Evolutionary conservation across 2,113 vertebrate genomes (phyloP).

Genomic region (Cephalopholis sonnerati): DNA sequence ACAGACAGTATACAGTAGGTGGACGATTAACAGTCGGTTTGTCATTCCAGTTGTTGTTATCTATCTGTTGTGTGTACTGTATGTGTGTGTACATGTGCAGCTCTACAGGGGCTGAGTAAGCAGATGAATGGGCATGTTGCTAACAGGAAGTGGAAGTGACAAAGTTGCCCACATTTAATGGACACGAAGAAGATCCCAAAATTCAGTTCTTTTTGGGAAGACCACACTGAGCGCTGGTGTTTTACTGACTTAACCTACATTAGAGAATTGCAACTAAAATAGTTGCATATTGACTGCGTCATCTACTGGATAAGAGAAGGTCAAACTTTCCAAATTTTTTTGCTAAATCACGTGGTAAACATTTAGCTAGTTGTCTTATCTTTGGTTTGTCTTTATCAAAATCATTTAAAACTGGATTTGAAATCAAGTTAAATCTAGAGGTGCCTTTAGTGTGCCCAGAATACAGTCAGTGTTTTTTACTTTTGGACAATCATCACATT

Average conservation of each 20-base stretch:
- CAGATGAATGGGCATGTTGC: constrained; percentile 19
- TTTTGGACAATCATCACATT: neutral
- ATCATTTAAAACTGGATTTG: neutral
- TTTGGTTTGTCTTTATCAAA: constrained; percentile 34
- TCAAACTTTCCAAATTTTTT: neutral
- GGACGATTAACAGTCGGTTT: constrained; percentile 64
- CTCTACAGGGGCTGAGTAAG: constrained; percentile 3
- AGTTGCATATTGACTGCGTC: neutral
- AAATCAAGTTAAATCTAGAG: neutral
- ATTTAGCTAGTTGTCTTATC: constrained; percentile 5
- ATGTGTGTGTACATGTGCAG: constrained; percentile 12
- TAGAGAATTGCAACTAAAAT: neutral
- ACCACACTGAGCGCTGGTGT: neutral
- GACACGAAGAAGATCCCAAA: neutral
- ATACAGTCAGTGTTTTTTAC: neutral
- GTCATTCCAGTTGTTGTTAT: constrained; percentile 39
- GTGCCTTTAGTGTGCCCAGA: neutral
- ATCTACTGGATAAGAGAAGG: neutral
- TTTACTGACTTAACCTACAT: neutral
- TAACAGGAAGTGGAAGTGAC: constrained; percentile 7
- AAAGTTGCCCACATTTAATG: neutral
- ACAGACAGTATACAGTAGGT: constrained; percentile 37
- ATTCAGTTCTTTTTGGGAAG: neutral
- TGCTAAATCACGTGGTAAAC: neutral
- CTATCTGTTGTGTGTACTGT: constrained; percentile 1